Evolutionary conservation across 2,113 vertebrate genomes (phyloP), one percentile per base, ranked within the genome.

Genomic region (Tangachromis dhanisi): DNA sequence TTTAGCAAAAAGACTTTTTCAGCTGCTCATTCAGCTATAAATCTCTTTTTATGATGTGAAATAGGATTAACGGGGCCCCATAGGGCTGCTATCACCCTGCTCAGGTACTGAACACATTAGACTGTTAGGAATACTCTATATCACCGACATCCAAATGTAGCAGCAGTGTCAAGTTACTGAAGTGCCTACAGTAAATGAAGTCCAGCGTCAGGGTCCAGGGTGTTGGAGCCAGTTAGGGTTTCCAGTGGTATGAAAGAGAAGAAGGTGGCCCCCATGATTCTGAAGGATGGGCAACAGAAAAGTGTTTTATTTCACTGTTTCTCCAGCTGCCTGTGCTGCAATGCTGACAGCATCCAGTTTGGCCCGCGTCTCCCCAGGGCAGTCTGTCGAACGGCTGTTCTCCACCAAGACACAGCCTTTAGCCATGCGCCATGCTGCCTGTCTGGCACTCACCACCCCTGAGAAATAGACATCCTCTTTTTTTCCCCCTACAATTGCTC

Each of bases 231-330:
- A 81, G 66, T 89, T 63, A 53, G 81, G 89, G 80, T 94, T 95
- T 92, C 87, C 78, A 55, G 9, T 78, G 57, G 85, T 80, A 76
- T 80, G 90, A 93, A 95, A 91, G 81, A 84, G 81, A 94, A 93
- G 88, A 94, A 54, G 86, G 68, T 66, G 88, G 86, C 84, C 92
- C 85, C 90, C 40, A 88, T 94, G 86, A 96, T 94, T 85, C 54
- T 91, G 92, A 92, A 88, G 90, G 88, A 94, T 90, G 93, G 85
- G 86, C 87, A 89, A 90, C 57, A 92, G 88, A 49, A 91, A 94
- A 92, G 93, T 90, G 88, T 97, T 96, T 97, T 93, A 68, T 95
- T 96, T 97, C 97, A 96, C 92, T 96, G 93, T 97, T 97, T 97
- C 96, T 95, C 94, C 95, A 97, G 97, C 96, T 97, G 97, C 95